Percentiles rank a stretch among this genome's conserved stretches.
Evolutionary conservation across 1,140 invertebrate species (phyloP).

Genomic region (Bombus huntii): DNA sequence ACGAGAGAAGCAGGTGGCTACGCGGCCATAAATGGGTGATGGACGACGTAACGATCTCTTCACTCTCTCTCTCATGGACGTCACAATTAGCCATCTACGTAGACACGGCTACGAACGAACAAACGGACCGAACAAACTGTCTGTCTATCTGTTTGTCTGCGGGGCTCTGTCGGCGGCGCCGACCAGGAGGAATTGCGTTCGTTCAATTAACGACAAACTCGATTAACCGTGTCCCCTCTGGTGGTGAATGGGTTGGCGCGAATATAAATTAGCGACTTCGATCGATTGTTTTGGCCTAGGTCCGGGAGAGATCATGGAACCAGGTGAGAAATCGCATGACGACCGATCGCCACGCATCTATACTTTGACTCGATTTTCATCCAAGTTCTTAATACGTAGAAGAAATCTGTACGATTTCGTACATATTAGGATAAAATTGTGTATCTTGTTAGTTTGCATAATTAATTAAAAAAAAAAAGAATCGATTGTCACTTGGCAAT

Average conservation of each 20-base stretch:
- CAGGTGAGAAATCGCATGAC: not conserved
- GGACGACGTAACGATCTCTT: slow-evolving; percentile 72
- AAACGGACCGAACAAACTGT: slow-evolving; percentile 40
- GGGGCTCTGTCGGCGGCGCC: not conserved
- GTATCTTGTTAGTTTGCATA: no score
- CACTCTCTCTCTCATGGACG: slow-evolving; percentile 66
- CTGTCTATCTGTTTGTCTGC: not conserved
- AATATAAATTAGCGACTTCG: slow-evolving; percentile 48
- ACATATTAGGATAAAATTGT: no score
- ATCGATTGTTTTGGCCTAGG: slow-evolving; percentile 28
- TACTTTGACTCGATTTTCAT: no score
- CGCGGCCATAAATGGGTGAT: slow-evolving; percentile 74
- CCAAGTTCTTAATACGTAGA: no score
- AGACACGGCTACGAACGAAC: slow-evolving; percentile 34
- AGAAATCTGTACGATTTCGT: not conserved
- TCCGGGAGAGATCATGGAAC: slow-evolving; percentile 13
- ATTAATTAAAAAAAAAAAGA: no score
- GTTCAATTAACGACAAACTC: slow-evolving; percentile 48
- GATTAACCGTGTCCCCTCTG: slow-evolving; percentile 41
- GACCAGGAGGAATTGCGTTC: slow-evolving; percentile 27
- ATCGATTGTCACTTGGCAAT: no score
- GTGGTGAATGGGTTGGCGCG: not conserved
- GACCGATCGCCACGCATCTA: not conserved
- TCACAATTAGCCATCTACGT: slow-evolving; percentile 65
- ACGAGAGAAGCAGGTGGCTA: slow-evolving; percentile 63